Conservation (phyloP, 1,140 invertebrate genomes). For the Centruroides vittatus region DNA sequence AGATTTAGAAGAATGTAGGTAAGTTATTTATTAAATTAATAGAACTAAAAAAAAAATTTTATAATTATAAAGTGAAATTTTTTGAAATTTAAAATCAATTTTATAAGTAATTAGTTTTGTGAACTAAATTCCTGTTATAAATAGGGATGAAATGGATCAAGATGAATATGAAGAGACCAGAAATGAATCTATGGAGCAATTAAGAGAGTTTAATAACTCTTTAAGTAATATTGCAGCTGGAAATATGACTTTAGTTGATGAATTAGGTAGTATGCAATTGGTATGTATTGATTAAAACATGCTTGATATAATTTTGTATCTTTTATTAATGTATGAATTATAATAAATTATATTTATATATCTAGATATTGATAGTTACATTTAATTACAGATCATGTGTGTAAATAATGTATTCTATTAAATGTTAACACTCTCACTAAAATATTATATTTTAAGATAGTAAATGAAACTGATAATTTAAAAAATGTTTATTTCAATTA, state of each 20-base stretch:
- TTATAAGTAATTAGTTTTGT: constrained; percentile 17
- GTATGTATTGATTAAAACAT: constrained; percentile 27
- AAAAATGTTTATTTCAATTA: too few species aligned
- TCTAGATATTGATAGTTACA: too few species aligned
- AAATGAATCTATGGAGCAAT: constrained; percentile 55
- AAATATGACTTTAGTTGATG: constrained; percentile 52
- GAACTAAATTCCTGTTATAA: not conserved
- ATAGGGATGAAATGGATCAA: constrained; percentile 45
- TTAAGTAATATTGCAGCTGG: constrained; percentile 49
- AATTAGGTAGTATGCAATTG: constrained; percentile 47
- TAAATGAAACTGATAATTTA: too few species aligned
- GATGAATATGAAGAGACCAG: constrained; percentile 56
- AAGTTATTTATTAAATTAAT: too few species aligned
- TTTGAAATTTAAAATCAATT: not conserved
- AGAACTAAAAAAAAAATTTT: constrained; percentile 2
- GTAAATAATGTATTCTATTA: too few species aligned
- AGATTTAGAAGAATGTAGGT: constrained; percentile 59
- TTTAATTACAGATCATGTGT: too few species aligned
- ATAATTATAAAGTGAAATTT: not conserved
- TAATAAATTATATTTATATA: too few species aligned
- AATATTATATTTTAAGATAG: too few species aligned
- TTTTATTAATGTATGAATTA: too few species aligned
- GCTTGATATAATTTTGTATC: too few species aligned
- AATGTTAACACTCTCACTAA: too few species aligned
- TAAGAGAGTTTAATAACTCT: constrained; percentile 54